Evolutionary conservation across 2,888 invertebrate species (phyloP).

Genomic region (Autographa gamma): DNA sequence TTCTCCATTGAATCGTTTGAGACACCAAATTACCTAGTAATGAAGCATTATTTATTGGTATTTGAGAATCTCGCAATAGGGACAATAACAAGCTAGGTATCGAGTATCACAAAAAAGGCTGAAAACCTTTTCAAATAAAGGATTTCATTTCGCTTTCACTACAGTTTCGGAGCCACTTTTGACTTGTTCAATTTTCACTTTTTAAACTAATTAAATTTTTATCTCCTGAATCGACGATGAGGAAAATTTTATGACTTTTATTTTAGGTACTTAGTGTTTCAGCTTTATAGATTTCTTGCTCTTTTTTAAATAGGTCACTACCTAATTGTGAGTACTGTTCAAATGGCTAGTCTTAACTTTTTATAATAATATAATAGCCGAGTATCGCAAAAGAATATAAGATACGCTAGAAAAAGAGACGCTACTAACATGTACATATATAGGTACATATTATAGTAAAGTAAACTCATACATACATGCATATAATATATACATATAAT

Average conservation of each 20-base stretch:
- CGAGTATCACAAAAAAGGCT: conserved; percentile 18
- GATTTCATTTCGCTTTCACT: conserved; percentile 13
- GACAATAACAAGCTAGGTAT: conserved; percentile 15
- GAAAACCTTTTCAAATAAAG: conserved; percentile 17
- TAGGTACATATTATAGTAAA: too few relatives aligned
- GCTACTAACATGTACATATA: too few relatives aligned
- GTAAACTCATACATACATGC: too few relatives aligned
- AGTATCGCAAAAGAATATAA: not conserved
- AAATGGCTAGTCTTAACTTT: too few relatives aligned
- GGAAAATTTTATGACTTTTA: not conserved
- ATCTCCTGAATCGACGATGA: not conserved
- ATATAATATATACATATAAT: too few relatives aligned
- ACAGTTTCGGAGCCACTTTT: conserved; percentile 1
- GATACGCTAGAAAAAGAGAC: not conserved
- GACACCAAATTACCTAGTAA: conserved; percentile 8
- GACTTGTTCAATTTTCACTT: not conserved
- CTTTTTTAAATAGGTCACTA: not conserved
- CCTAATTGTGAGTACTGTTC: not conserved
- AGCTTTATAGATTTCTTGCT: not conserved
- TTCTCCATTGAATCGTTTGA: not conserved
- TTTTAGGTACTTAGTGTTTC: not conserved
- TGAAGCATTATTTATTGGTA: conserved; percentile 6
- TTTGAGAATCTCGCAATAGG: not conserved
- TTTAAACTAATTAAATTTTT: not conserved
- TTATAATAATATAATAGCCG: too few relatives aligned